Base-by-base conservation (phyloP, 30 jellyfish, hydroid and myxozoan species). In the Aurelia aurita region DNA sequence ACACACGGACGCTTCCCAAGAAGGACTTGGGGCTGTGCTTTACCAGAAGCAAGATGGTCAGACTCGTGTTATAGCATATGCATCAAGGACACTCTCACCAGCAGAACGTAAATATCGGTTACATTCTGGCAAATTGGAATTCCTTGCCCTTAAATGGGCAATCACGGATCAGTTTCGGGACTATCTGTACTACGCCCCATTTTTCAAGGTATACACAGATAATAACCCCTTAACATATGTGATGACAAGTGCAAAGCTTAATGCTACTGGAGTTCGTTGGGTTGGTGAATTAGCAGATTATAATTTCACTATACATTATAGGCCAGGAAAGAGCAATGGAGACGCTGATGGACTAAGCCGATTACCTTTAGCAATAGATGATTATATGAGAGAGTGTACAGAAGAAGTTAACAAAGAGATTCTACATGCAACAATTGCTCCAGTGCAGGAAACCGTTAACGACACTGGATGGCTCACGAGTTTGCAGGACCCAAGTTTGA, bases 21-120 rank as follows among this genome's bases (percentile, higher is more conserved):
- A 43, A 13, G 85, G 85, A 23, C 79, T 72, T 6, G 85, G n/a
- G n/a, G 34, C 55, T 6, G 47, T 72, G 47, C 23, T 72, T 11
- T 72, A 72, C 31, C 77, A 72, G 47, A 67, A 16, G 35, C 8
- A 49, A 15, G 31, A 32, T 34, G 85, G 85, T 5, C 13, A 35
- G 25, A 12, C 15, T 10, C 32, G 85, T 7, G 80, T 72, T 8
- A 72, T 72, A 5, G 85, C 77, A 15, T 72, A 72, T 47, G n/a
- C 80, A 34, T 68, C 55, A n/a, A 39, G 82, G 12, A 6, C 22
- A 16, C 80, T 32, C 10, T 47, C 15, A 18, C 79, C 80, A 8
- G 81, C 80, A 6, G 85, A 72, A 29, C 31, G 25, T 11, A 72
- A 72, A 18, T 72, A 49, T 15, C 85, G 43, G 11, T 21, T 68